Percentiles rank a stretch among this genome's conserved stretches.
Evolutionary conservation across 1,140 invertebrate genomes (phyloP).

Genomic region (Dufourea novaeangliae): DNA sequence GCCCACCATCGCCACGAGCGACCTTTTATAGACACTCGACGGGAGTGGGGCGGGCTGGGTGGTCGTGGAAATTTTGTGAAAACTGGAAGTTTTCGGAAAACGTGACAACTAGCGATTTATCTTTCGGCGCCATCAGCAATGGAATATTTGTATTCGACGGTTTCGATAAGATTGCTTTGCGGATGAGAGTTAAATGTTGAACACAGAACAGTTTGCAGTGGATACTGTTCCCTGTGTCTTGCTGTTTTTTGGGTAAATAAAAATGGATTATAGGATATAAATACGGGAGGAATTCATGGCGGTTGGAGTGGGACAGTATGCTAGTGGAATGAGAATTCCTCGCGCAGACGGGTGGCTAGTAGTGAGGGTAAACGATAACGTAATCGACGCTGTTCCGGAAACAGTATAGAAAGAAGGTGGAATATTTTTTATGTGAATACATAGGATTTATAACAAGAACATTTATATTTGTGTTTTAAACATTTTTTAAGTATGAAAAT

Average conservation of each 20-base stretch:
- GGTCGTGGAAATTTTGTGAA: constrained; percentile 71
- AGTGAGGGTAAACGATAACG: constrained; percentile 25
- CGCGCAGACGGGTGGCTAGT: constrained; percentile 28
- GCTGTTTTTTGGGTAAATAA: constrained; percentile 21
- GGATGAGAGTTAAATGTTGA: not conserved
- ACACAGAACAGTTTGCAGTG: not conserved
- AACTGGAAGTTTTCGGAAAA: constrained; percentile 62
- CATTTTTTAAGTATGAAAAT: too few species aligned
- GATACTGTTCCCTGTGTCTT: not conserved
- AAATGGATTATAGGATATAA: constrained; percentile 49
- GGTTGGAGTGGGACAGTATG: not conserved
- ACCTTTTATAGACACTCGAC: constrained; percentile 77
- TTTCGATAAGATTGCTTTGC: not conserved
- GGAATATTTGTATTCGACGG: too few species aligned
- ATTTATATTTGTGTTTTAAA: too few species aligned
- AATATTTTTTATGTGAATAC: not conserved
- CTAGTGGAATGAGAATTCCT: constrained; percentile 25
- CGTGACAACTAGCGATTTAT: not conserved
- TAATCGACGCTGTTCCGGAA: not conserved
- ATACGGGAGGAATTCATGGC: constrained; percentile 32
- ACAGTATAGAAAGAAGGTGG: not conserved
- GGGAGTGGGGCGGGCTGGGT: constrained; percentile 68
- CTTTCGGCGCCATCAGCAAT: too few species aligned
- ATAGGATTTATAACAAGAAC: too few species aligned
- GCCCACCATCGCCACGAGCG: constrained; percentile 69